A percentile compares a stretch with the other conserved stretches of the same genome.
phyloP scores from a whole-genome alignment of 2,888 invertebrate genomes.

The Callyntrura guangdongensis region DNA sequence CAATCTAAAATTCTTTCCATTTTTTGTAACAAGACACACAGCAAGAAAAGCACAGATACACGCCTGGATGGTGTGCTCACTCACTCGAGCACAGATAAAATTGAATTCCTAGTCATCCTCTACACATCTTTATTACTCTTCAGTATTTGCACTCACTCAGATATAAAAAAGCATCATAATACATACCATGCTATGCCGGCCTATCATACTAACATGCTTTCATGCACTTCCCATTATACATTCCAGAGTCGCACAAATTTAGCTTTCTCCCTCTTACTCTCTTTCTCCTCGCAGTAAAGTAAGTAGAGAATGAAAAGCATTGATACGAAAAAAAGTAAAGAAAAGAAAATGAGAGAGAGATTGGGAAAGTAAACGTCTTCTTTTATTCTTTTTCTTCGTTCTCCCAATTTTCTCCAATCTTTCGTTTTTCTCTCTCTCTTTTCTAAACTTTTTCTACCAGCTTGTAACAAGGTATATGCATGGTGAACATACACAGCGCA shows the following conservation, averaged over 20 bases:
- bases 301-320: constrained; percentile 38
- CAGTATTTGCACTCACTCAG: too few relatives aligned
- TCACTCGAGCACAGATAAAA: constrained; percentile 71
- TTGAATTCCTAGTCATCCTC: constrained; percentile 70
- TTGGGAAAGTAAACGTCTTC: constrained; percentile 63
- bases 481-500: not conserved
- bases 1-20: not conserved
- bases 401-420: constrained; percentile 74
- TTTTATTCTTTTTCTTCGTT: constrained; percentile 43
- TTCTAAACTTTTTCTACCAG: not conserved
- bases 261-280: not conserved
- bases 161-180: constrained; percentile 7
- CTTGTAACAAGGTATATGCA: not conserved
- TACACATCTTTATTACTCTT: constrained; percentile 60
- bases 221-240: constrained; percentile 1
- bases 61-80: constrained; percentile 62
- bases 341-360: constrained; percentile 20
- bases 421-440: constrained; percentile 34
- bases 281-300: constrained; percentile 6
- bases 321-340: constrained; percentile 15
- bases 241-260: constrained; percentile 7
- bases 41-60: constrained; percentile 32
- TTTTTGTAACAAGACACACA: constrained; percentile 9
- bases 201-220: not conserved
- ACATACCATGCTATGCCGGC: not conserved